These are phyloP conservation scores for Sinohyriopsis cumingii DNA, from an alignment of 2,888 invertebrate species.

Conservation along the genomic window DNA sequence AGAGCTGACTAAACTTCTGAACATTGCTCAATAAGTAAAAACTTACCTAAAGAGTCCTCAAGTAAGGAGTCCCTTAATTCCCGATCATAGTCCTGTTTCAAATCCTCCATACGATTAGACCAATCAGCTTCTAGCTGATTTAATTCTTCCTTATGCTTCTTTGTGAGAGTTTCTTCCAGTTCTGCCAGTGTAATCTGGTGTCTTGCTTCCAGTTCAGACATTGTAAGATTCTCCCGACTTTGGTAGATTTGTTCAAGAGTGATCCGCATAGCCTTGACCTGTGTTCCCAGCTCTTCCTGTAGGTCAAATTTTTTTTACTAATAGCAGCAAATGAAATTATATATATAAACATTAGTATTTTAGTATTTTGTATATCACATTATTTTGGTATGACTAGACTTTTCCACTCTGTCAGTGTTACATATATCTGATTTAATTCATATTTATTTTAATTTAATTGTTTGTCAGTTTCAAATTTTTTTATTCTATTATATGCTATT, in stretches of 20 bases:
- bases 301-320: not conserved
- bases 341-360: not conserved
- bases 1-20: no score
- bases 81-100: conserved; percentile 39
- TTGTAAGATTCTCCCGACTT: conserved; percentile 48
- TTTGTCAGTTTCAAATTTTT: no score
- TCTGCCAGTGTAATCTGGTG: conserved; percentile 38
- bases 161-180: conserved; percentile 42
- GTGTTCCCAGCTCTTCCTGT: conserved; percentile 56
- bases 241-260: conserved; percentile 60
- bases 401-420: no score
- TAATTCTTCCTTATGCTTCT: conserved; percentile 53
- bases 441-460: no score
- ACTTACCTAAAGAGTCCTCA: conserved; percentile 35
- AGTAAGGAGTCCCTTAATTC: conserved; percentile 30
- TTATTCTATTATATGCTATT: no score
- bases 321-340: not conserved
- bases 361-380: no score
- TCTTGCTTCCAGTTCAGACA: conserved; percentile 44
- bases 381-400: no score
- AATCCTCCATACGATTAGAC: conserved; percentile 30
- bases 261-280: conserved; percentile 55
- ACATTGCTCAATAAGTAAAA: not conserved
- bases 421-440: no score
- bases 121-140: conserved; percentile 42